A percentile compares a stretch with the other conserved stretches of the same genome.
Conservation (phyloP, 1,140 invertebrate genomes). For the Antheraea mylitta region DNA sequence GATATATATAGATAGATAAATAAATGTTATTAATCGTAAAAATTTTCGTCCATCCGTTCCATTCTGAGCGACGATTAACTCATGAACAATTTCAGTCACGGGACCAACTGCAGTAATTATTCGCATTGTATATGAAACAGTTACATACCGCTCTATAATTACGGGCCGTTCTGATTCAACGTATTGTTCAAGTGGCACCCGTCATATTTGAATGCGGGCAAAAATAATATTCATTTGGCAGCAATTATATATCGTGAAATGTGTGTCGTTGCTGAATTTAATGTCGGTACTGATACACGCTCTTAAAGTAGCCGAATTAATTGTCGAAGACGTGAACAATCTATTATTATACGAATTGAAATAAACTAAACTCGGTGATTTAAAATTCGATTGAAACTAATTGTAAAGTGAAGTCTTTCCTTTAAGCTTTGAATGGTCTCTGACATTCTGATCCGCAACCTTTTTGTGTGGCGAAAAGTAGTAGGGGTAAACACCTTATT, state of each 20-base stretch:
- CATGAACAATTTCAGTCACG: slow-evolving; percentile 61
- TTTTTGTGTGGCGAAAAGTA: too few species aligned
- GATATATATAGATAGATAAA: too few species aligned
- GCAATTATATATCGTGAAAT: slow-evolving; percentile 21
- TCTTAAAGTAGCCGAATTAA: slow-evolving; percentile 1
- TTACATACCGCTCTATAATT: slow-evolving; percentile 59
- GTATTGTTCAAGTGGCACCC: slow-evolving; percentile 66
- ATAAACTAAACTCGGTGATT: not conserved
- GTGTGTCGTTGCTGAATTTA: not conserved
- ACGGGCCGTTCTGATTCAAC: slow-evolving; percentile 59
- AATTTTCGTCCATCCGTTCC: slow-evolving; percentile 24
- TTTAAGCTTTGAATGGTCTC: too few species aligned
- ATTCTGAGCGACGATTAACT: slow-evolving; percentile 55
- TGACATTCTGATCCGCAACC: too few species aligned
- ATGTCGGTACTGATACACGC: not conserved
- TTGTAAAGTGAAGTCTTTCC: not conserved
- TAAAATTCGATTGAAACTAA: not conserved
- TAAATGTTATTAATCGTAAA: not conserved
- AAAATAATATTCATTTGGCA: slow-evolving; percentile 46
- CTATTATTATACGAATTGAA: not conserved
- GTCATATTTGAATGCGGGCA: slow-evolving; percentile 43
- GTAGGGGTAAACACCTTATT: too few species aligned
- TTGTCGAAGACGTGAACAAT: not conserved
- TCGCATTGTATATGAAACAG: slow-evolving; percentile 70
- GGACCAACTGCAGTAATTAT: slow-evolving; percentile 61